phyloP scores from a whole-genome alignment of 1,140 invertebrate genomes.

The Drosophila orosa region DNA sequence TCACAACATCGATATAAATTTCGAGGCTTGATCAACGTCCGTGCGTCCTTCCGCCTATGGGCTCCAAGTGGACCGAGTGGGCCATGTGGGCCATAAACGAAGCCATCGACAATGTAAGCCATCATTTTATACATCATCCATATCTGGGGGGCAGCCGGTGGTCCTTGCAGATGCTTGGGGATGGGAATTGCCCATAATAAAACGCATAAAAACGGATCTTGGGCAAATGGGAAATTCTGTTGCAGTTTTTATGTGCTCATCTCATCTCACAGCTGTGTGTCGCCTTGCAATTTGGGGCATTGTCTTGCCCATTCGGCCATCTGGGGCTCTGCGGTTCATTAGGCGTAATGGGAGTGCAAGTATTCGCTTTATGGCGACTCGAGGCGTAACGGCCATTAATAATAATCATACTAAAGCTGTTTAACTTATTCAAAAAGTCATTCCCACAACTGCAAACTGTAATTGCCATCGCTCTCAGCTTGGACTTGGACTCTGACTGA shows the following conservation, averaged over 20 bases:
- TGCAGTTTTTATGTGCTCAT: slow-evolving; percentile 55
- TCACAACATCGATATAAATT: slow-evolving; percentile 56
- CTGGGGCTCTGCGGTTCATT: slow-evolving; percentile 41
- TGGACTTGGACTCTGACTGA: neutral
- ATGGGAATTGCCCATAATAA: slow-evolving; percentile 37
- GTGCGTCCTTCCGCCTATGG: neutral
- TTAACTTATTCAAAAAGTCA: slow-evolving; percentile 46
- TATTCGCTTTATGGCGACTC: slow-evolving; percentile 30
- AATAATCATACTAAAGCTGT: slow-evolving; percentile 41
- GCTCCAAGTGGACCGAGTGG: slow-evolving; percentile 18
- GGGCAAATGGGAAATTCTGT: slow-evolving; percentile 44
- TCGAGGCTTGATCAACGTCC: slow-evolving; percentile 17
- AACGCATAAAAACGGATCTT: slow-evolving; percentile 45
- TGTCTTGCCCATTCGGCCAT: slow-evolving; percentile 39
- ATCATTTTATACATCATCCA: slow-evolving; percentile 10
- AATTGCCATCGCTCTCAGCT: slow-evolving; percentile 7
- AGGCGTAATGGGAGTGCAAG: slow-evolving; percentile 45
- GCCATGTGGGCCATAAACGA: slow-evolving; percentile 46
- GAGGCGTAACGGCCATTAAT: slow-evolving; percentile 32
- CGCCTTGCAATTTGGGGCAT: slow-evolving; percentile 56
- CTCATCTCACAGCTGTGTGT: slow-evolving; percentile 3
- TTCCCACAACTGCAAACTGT: slow-evolving; percentile 32
- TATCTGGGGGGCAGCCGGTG: slow-evolving; percentile 12
- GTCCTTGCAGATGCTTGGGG: neutral
- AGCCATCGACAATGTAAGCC: slow-evolving; percentile 33